Conservation (phyloP, 2,113 vertebrate species). For the Emydocephalus ijimae region DNA sequence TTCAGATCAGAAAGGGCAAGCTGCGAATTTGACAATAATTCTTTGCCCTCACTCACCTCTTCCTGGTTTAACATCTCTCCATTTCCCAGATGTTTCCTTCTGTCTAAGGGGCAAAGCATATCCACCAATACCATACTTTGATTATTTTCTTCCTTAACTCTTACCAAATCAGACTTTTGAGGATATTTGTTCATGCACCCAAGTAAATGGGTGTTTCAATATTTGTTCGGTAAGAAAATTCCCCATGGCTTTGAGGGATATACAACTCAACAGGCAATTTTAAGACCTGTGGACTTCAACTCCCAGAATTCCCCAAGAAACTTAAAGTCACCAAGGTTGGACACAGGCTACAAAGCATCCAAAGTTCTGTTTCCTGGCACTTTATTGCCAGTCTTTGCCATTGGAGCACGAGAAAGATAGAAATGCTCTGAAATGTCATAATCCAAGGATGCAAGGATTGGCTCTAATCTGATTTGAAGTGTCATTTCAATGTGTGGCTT, state of each 20-base stretch:
- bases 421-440: background rate
- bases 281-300: background rate
- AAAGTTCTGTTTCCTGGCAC: background rate
- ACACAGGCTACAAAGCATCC: background rate
- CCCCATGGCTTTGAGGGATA: background rate
- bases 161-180: background rate
- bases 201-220: background rate
- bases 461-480: background rate
- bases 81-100: rapidly evolving
- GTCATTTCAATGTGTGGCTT: background rate
- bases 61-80: background rate
- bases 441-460: background rate
- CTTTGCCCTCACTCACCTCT: background rate
- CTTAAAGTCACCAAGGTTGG: background rate
- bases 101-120: background rate
- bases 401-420: background rate
- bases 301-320: background rate
- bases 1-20: slow-evolving; percentile 68
- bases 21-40: slow-evolving; percentile 60
- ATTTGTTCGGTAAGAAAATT: background rate
- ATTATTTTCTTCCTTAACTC: background rate
- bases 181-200: background rate
- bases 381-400: background rate
- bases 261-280: background rate
- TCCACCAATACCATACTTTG: rapidly evolving